Evolutionary conservation across 2,888 invertebrate species (phyloP).

Genomic region (Scaptomyza tumidula): DNA sequence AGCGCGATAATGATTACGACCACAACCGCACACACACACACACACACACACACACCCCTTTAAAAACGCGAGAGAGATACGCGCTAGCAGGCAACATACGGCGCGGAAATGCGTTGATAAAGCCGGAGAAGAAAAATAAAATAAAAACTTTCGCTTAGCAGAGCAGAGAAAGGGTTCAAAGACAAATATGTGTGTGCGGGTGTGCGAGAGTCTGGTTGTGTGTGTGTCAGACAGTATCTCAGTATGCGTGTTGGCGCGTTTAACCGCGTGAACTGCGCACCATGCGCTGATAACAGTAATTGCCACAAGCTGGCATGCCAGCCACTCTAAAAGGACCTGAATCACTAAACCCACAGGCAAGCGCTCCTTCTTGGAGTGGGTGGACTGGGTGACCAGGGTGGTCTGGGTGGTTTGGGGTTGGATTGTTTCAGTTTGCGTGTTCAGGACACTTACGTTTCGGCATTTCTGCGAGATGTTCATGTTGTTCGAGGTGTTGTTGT

Average conservation of each 20-base stretch:
- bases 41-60: conserved; percentile 21
- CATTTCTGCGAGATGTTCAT: conserved; percentile 54
- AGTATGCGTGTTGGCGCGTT: conserved; percentile 75
- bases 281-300: conserved; percentile 79
- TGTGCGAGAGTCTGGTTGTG: too few relatives aligned
- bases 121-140: conserved; percentile 39
- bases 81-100: conserved; percentile 65
- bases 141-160: conserved; percentile 63
- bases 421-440: conserved; percentile 63
- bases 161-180: conserved; percentile 74
- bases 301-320: conserved; percentile 76
- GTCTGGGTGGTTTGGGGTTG: conserved; percentile 16
- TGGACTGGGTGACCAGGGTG: not conserved
- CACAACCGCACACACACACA: conserved; percentile 47
- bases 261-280: conserved; percentile 79
- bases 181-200: conserved; percentile 35
- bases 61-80: conserved; percentile 20
- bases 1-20: conserved; percentile 81
- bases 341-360: conserved; percentile 53
- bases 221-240: conserved; percentile 46
- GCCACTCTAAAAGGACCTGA: conserved; percentile 52
- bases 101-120: conserved; percentile 70
- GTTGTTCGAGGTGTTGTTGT: conserved; percentile 35
- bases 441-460: conserved; percentile 71
- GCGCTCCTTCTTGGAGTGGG: not conserved